Evolutionary conservation across 1,140 invertebrate species (phyloP), one percentile per base, ranked within the genome.

Genomic region (Leguminivora glycinivorella): DNA sequence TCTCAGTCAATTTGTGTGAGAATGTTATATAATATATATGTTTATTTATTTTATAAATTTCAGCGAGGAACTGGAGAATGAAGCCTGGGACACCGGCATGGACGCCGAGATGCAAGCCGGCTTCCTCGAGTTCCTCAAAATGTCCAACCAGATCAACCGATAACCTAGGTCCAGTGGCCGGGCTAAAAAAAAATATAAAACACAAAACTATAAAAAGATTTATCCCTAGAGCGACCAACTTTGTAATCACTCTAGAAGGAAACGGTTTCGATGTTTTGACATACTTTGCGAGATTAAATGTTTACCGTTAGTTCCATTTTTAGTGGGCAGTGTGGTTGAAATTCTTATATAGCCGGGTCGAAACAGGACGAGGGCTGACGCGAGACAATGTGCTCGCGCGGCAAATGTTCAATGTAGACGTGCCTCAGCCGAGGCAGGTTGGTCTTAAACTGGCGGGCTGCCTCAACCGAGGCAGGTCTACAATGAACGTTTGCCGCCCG

Each of bases 141-240:
- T 91, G 74, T 92, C 92, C 69, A 92, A 92, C 74, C 92, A 92
- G 78, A 92, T 92, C 76, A 90, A 90, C 72, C 90, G 92, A 90
- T 92, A 92, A 83, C 84, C 81, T 67, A 72, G 58, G 52, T 63
- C 72, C 76, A 12, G 34, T 12, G 34, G 0, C 10, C 10, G 81
- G 87, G 75, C 43, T 69, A 79, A 85, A 88, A 87, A 87, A 89
- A 85, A 83, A 81, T 77, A 79, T 77, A 85, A 83, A 85, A 85
- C 75, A 80, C 73, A 85, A 87, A 87, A 83, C 67, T 75, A 78
- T 82, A 80, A 88, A 88, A 84, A 83, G 71, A 85, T 82, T 75
- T 81, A 77, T 74, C 40, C 73, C 70, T 73, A 38, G 58, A 76
- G 73, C 63, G 69, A 76, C 71, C 70, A 75, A 75, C 52, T 70